These are phyloP conservation scores for Yoshiicerus persimilis DNA, from an alignment of 1,140 invertebrate species.

Conservation along the genomic window DNA sequence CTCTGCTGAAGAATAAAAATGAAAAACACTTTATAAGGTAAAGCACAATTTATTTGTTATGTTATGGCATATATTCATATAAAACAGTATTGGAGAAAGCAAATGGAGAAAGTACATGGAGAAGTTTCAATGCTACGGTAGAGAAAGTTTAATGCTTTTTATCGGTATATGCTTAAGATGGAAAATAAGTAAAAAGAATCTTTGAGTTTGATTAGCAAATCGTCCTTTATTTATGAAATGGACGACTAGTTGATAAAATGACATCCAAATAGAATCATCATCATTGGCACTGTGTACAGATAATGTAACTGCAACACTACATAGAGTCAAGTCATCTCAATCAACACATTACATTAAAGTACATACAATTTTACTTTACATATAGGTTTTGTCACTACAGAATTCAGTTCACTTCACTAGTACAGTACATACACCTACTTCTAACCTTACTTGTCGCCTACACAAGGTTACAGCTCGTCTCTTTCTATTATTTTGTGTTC, in stretches of 20 bases:
- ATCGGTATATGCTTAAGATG: too few species aligned
- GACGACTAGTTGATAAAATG: constrained; percentile 19
- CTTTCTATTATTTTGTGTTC: constrained; percentile 1
- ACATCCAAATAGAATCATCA: constrained; percentile 17
- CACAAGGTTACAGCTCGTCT: background rate
- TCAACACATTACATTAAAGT: constrained; percentile 10
- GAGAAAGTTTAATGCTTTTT: too few species aligned
- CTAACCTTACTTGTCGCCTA: background rate
- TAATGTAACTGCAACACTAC: constrained; percentile 19
- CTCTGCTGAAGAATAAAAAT: background rate
- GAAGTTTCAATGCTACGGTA: too few species aligned
- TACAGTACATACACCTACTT: background rate
- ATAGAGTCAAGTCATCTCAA: constrained; percentile 9
- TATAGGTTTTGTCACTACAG: background rate
- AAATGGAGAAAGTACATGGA: too few species aligned
- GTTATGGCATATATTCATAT: too few species aligned
- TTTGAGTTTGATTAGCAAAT: background rate
- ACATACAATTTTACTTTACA: constrained; percentile 8
- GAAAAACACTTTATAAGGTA: background rate
- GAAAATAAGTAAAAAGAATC: background rate
- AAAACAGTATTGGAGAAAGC: too few species aligned
- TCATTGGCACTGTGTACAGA: constrained; percentile 21
- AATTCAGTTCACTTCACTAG: constrained; percentile 8
- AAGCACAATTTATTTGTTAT: too few species aligned
- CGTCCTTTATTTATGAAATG: constrained; percentile 16